Evolutionary conservation across 2,888 invertebrate genomes (phyloP).

Genomic region (Drosophila antonietae): DNA sequence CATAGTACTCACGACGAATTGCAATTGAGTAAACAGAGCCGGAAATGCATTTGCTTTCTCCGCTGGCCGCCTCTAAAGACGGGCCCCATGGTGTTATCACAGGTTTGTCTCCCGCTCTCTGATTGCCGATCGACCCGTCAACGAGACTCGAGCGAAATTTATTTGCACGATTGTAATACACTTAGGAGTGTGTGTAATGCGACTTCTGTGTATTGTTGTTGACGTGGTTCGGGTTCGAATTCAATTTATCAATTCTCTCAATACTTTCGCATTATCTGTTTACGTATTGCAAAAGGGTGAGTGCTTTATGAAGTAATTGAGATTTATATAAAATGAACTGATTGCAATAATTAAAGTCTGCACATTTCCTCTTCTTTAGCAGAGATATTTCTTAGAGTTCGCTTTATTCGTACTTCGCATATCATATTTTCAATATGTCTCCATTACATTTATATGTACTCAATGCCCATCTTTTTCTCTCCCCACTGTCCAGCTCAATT

Average conservation of each 20-base stretch:
- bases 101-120: conserved; percentile 19
- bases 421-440: background rate
- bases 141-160: conserved; percentile 30
- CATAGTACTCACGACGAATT: conserved; percentile 41
- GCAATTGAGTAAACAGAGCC: conserved; percentile 75
- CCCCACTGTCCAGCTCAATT: conserved; percentile 27
- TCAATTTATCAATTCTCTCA: conserved; percentile 4
- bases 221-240: conserved; percentile 13
- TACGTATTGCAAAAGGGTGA: conserved; percentile 42
- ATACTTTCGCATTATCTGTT: conserved; percentile 41
- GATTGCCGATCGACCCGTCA: conserved; percentile 30
- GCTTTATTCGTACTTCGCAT: background rate
- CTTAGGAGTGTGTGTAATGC: conserved; percentile 36
- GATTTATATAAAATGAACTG: background rate
- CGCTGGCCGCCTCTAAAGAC: conserved; percentile 17
- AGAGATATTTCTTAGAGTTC: background rate
- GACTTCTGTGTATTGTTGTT: conserved; percentile 14
- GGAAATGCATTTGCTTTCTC: conserved; percentile 80
- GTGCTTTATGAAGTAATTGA: background rate
- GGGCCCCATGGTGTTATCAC: conserved; percentile 42
- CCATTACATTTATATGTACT: background rate
- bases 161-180: conserved; percentile 50
- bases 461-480: background rate
- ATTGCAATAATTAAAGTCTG: background rate
- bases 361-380: background rate